A percentile compares a stretch with the other conserved stretches of the same genome.
phyloP scores from a whole-genome alignment of 1,140 invertebrate species.

The Drosophila sechellia region DNA sequence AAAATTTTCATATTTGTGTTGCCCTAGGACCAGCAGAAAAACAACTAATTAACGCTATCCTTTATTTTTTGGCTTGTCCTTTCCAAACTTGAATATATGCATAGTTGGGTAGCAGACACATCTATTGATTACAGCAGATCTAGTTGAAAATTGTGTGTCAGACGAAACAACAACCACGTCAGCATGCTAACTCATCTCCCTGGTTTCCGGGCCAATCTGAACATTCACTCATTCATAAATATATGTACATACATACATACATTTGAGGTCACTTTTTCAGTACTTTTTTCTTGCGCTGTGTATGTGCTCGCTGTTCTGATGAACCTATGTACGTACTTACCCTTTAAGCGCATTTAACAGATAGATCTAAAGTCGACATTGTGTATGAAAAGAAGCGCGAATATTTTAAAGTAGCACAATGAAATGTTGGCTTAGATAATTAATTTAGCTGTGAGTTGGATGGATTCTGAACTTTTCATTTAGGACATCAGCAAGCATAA shows the following conservation, averaged over 20 bases:
- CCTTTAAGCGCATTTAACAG: too few species aligned
- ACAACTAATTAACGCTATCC: background rate
- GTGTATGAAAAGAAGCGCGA: too few species aligned
- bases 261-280: constrained; percentile 45
- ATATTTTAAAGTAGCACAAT: too few species aligned
- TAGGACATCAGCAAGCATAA: too few species aligned
- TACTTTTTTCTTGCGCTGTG: background rate
- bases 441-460: too few species aligned
- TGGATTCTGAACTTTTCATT: too few species aligned
- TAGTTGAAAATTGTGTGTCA: constrained; percentile 66
- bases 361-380: too few species aligned
- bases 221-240: constrained; percentile 62
- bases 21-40: too few species aligned
- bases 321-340: too few species aligned
- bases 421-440: too few species aligned
- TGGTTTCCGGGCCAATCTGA: constrained; percentile 45
- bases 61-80: constrained; percentile 2
- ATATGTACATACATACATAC: constrained; percentile 3
- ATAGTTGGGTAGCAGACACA: constrained; percentile 36
- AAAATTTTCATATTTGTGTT: too few species aligned
- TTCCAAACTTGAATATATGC: constrained; percentile 55
- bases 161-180: constrained; percentile 23
- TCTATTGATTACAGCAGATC: constrained; percentile 61
- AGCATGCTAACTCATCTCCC: constrained; percentile 20
- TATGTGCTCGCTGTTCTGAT: too few species aligned